A percentile compares a stretch with the other conserved stretches of the same genome.
phyloP scores from a whole-genome alignment of 2,797 vertebrate genomes.

The Tangara arthus region DNA sequence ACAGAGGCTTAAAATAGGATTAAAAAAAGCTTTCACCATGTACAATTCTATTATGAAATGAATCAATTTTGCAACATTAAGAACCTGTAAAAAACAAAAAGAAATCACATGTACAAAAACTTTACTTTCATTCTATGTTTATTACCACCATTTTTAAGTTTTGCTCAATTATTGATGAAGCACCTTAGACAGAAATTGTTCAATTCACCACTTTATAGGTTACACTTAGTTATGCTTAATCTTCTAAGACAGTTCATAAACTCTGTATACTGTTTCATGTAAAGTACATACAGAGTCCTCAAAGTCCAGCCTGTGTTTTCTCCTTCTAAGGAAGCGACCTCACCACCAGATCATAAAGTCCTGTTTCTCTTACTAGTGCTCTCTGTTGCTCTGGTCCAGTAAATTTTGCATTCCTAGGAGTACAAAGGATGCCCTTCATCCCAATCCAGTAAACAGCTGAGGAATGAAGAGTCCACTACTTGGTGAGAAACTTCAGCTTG shows the following conservation, averaged over 20 bases:
- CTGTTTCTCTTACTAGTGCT: neutral
- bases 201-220: neutral
- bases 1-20: neutral
- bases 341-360: neutral
- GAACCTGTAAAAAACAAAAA: neutral
- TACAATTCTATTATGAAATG: neutral
- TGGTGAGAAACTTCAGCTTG: neutral
- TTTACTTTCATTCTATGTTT: neutral
- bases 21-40: neutral
- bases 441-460: neutral
- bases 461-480: neutral
- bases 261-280: neutral
- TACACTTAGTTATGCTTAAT: neutral
- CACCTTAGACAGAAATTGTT: neutral
- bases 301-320: neutral
- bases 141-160: neutral
- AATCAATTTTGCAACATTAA: neutral
- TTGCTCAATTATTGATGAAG: neutral
- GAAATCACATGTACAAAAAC: neutral
- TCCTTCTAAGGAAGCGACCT: neutral
- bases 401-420: neutral
- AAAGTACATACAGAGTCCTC: neutral
- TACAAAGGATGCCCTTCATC: neutral
- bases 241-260: conserved; percentile 31
- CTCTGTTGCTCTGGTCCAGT: neutral